Evolutionary conservation across 2,888 invertebrate species (phyloP).

Genomic region (Synanthedon tipuliformis): DNA sequence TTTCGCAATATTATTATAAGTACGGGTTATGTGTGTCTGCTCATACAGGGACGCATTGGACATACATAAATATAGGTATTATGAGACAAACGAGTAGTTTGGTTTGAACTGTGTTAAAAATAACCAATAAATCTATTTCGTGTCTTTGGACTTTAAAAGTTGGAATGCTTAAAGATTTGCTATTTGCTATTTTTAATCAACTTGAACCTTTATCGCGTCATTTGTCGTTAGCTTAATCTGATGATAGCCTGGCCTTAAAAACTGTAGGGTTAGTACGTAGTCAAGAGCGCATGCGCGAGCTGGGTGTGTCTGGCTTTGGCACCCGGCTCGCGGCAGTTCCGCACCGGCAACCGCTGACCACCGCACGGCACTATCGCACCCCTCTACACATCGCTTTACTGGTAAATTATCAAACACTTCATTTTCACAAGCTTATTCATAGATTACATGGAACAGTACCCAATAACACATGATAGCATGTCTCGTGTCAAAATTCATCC

Average conservation of each 20-base stretch:
- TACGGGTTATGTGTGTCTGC: too few relatives aligned
- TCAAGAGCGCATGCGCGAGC: constrained; percentile 48
- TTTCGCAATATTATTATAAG: too few relatives aligned
- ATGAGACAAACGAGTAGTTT: too few relatives aligned
- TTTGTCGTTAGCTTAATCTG: too few relatives aligned
- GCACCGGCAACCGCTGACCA: constrained; percentile 19
- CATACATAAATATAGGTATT: too few relatives aligned
- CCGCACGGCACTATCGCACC: constrained; percentile 20
- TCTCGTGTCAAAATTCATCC: too few relatives aligned
- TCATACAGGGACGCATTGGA: too few relatives aligned
- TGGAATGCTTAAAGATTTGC: background rate
- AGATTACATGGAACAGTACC: background rate
- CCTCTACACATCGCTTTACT: constrained; percentile 16
- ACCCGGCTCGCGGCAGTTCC: constrained; percentile 23
- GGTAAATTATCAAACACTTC: constrained; percentile 28
- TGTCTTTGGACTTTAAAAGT: too few relatives aligned
- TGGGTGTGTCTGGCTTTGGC: constrained; percentile 53
- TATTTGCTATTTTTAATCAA: background rate
- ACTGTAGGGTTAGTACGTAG: constrained; percentile 11
- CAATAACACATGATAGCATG: background rate
- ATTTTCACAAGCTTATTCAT: too few relatives aligned
- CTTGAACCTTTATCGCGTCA: background rate
- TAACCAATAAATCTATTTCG: too few relatives aligned
- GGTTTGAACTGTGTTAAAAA: too few relatives aligned
- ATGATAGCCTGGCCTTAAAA: background rate